phyloP scores from a whole-genome alignment of 2,888 invertebrate genomes.

The Lasioglossum oenotherae region DNA sequence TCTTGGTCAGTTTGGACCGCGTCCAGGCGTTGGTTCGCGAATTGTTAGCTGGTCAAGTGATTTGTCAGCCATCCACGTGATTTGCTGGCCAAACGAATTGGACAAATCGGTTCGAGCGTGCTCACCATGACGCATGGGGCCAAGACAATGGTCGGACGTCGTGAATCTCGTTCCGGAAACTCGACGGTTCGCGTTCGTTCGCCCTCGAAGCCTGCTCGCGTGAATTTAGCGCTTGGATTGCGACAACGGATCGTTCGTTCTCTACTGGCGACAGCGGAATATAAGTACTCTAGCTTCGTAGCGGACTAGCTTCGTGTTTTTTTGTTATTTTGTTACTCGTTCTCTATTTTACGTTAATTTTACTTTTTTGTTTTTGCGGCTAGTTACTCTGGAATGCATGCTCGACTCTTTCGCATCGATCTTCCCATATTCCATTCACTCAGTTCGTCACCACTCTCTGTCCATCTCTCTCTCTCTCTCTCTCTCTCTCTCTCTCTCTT shows the following conservation, averaged over 20 bases:
- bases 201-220: slow-evolving; percentile 28
- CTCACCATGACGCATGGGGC: background rate
- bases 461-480: background rate
- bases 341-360: slow-evolving; percentile 25
- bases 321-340: slow-evolving; percentile 20
- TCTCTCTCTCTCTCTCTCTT: slow-evolving; percentile 19
- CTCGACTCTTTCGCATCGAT: slow-evolving; percentile 44
- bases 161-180: background rate
- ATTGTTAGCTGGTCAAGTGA: background rate
- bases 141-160: background rate
- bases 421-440: background rate
- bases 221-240: slow-evolving; percentile 43
- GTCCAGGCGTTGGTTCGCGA: background rate
- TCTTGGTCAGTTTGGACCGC: background rate
- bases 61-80: background rate
- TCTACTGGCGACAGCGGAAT: slow-evolving; percentile 65
- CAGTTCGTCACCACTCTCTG: slow-evolving; percentile 15
- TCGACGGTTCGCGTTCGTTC: slow-evolving; percentile 58
- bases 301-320: slow-evolving; percentile 54
- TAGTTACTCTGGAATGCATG: slow-evolving; percentile 72
- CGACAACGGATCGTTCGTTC: slow-evolving; percentile 67
- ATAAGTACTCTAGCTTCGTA: slow-evolving; percentile 55
- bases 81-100: background rate
- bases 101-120: background rate
- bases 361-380: slow-evolving; percentile 5